Evolutionary conservation across 2,888 invertebrate genomes (phyloP), one percentile per base, ranked within the genome.

Genomic region (Subacronicta megacephala): DNA sequence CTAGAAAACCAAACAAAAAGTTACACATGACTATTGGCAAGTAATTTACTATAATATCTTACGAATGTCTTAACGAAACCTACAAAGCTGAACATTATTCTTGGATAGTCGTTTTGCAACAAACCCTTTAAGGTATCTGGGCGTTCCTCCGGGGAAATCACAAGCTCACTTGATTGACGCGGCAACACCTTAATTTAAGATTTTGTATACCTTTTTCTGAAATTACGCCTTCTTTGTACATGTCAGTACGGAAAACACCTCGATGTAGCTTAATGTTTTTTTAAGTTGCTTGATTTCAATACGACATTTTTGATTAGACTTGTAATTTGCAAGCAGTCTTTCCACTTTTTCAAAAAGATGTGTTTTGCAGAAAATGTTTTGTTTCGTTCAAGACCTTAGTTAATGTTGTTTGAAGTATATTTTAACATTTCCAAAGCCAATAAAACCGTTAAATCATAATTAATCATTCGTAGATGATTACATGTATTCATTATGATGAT

Each of bases 131-230:
- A 45, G 36, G 50, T 23, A 23, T 13, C 23, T n/a, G 31, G 43
- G 45, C 38, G 44, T 41, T 47, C 13, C 9, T 46, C 10, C 57
- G n/a, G 77, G 72, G 77, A 75, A 75, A 77, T 75, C 57, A 74
- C 47, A 45, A 7, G 26, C 45, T 9, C 45, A 9, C 37, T 56
- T 73, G 72, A 77, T 60, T 56, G 68, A 71, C 51, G 57, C 55
- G 41, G 44, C 40, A 12, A 63, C 63, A 33, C 54, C 52, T 53
- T 54, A 45, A 64, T 70, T 69, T 62, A 37, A 57, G 33, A 71
- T 68, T 62, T 62, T 71, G 64, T 71, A 60, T 58, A 56, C 60
- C 60, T 61, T 59, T 62, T 62, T 37, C 33, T 37, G 15, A 62
- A 61, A 43, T 43, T 31, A 44, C 41, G 43, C 40, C 40, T 35